Percentiles rank a stretch among this genome's conserved stretches.
phyloP scores from a whole-genome alignment of 1,140 invertebrate species.

The Elymnias hypermnestra region DNA sequence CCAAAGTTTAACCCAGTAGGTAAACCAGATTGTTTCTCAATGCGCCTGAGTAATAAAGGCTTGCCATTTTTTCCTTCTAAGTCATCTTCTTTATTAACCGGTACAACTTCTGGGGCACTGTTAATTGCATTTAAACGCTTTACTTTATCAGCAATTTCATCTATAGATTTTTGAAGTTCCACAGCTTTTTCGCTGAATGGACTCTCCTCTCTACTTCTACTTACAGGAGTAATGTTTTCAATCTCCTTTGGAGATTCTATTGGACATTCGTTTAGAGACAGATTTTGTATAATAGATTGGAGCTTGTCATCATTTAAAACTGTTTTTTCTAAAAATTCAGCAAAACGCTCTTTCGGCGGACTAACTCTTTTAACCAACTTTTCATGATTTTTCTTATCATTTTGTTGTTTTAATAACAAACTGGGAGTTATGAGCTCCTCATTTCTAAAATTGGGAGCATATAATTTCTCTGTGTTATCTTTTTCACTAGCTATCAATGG shows the following conservation, averaged over 20 bases:
- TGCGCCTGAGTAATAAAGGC: slow-evolving; percentile 42
- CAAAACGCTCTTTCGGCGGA: slow-evolving; percentile 61
- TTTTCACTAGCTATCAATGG: background rate
- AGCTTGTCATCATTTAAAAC: slow-evolving; percentile 66
- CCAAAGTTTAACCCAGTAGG: slow-evolving; percentile 62
- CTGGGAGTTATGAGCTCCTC: slow-evolving; percentile 34
- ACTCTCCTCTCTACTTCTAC: slow-evolving; percentile 8
- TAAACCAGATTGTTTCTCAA: slow-evolving; percentile 50
- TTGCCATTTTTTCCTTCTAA: slow-evolving; percentile 32
- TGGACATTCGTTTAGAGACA: slow-evolving; percentile 49
- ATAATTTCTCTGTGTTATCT: background rate
- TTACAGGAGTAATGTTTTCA: slow-evolving; percentile 4
- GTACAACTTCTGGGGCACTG: background rate
- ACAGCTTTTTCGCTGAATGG: slow-evolving; percentile 27
- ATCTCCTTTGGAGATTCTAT: slow-evolving; percentile 6
- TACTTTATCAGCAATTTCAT: slow-evolving; percentile 32
- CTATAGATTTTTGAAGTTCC: slow-evolving; percentile 29
- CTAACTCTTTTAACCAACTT: slow-evolving; percentile 46
- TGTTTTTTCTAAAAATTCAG: slow-evolving; percentile 64
- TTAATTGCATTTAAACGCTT: slow-evolving; percentile 27
- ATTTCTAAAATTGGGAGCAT: slow-evolving; percentile 1
- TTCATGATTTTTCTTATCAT: slow-evolving; percentile 26
- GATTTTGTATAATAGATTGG: slow-evolving; percentile 63
- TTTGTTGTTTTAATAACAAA: slow-evolving; percentile 30
- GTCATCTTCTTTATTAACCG: slow-evolving; percentile 9